Evolutionary conservation across 2,113 vertebrate species (phyloP), one percentile per base, ranked within the genome.

Genomic region (Thunnus thynnus): DNA sequence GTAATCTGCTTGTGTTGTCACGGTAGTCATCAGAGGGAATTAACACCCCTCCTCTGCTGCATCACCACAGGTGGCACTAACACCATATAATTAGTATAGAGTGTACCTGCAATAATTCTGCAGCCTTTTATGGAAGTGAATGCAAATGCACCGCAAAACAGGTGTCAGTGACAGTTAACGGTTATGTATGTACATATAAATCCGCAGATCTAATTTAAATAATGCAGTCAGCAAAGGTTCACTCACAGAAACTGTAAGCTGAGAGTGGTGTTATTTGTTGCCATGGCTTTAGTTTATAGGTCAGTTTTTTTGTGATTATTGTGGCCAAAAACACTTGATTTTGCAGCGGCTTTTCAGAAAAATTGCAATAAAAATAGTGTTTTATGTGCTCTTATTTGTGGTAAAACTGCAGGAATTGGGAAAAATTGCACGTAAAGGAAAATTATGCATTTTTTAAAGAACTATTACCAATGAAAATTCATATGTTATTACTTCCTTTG

Each of bases 31-130:
- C 76, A 58, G 70, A 12, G 25, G 13, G 60, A 73, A 74, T 75
- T 48, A 82, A 62, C 75, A n/a, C 17, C 57, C n/a, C 6, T 18
- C 17, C 48, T 72, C 71, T 80, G 62, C 73, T 61, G 55, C 27
- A 27, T 13, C 60, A 3, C 82, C 36, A 67, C 86, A 90, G 79
- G 84, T 89, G 86, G 78, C 52, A 13, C 68, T 47, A 46, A 57
- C 77, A 71, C 60, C 30, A 17, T 70, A 20, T 80, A 80, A 89
- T 89, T 83, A 83, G 48, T 27, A 5, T 6, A 46, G 25, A 20
- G 48, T 44, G 57, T 54, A 68, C 68, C 60, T 66, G 62, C 72
- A 32, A 7, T 46, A 25, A 27, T 16, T 75, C 20, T 76, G 16
- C 65, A 68, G 11, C 3, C 7, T 46, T 25, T 56, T 18, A 44